Percentiles rank a stretch among this genome's conserved stretches.
Conservation (phyloP, 64 coral and sea anemone species). For the Orbicella faveolata region DNA sequence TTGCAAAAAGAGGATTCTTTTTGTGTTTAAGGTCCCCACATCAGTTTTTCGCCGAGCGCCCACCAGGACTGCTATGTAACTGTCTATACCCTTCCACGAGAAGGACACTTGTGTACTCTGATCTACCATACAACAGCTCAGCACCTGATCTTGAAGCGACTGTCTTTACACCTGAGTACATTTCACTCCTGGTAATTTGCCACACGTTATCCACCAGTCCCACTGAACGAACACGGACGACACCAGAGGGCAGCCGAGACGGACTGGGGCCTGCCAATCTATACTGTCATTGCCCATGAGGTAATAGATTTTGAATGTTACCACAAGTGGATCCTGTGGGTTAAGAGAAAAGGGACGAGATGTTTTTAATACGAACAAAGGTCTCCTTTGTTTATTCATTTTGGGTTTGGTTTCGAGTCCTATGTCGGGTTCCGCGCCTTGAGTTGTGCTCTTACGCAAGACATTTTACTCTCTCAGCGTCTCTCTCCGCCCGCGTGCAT, state of each 20-base stretch:
- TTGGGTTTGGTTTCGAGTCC: background rate
- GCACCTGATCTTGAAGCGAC: too few relatives aligned
- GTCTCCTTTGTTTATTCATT: too few relatives aligned
- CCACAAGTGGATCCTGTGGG: constrained; percentile 54
- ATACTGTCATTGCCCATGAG: background rate
- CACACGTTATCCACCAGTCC: constrained; percentile 95
- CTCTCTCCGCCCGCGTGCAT: too few relatives aligned
- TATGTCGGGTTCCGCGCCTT: background rate
- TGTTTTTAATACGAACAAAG: background rate
- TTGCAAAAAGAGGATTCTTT: too few relatives aligned
- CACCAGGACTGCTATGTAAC: too few relatives aligned
- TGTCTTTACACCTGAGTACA: constrained; percentile 65
- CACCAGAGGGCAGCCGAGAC: constrained; percentile 71
- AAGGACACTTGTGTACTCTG: background rate
- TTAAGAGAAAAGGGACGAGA: background rate
- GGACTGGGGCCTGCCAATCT: constrained; percentile 30
- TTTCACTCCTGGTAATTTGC: constrained; percentile 59
- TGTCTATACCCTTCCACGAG: too few relatives aligned
- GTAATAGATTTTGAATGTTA: constrained; percentile 72
- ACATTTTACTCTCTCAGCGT: too few relatives aligned
- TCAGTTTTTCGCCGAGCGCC: too few relatives aligned
- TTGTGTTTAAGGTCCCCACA: too few relatives aligned
- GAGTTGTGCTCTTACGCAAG: too few relatives aligned
- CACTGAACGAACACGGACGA: constrained; percentile 81
- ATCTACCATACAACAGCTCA: background rate